Evolutionary conservation across 2,888 invertebrate genomes (phyloP), one percentile per base, ranked within the genome.

Genomic region (Ditula angustiorana): DNA sequence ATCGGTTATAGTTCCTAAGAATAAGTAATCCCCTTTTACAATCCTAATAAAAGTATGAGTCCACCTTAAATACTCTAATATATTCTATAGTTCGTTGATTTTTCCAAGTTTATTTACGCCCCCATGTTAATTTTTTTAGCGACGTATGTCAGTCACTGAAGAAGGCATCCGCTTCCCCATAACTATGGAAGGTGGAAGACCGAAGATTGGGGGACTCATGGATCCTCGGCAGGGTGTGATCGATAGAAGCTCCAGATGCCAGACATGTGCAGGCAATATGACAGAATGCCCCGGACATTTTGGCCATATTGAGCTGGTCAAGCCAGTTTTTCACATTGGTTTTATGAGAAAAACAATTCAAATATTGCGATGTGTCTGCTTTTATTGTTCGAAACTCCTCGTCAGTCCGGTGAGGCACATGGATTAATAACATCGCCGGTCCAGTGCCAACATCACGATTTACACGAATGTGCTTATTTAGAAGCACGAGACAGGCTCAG

Each of bases 261-360:
- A 98, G 85, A 99, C 99, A 0, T 99, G 99, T 85, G 98, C 99
- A 68, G 98, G 99, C 49, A 99, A 98, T 81, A 98, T 99, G 97
- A 97, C 98, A 0, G 99, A 99, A 87, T 99, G 99, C 85, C 99
- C 99, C 2, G 99, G 99, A 1, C 99, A 99, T 88, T 99, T 99
- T 92, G 99, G 99, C 2, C 99, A 99, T 86, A 97, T 99, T 77
- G 99, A 99, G 87, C 92, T 99, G 72, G 97, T 99, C 0, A 99
- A 99, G 86, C 99, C 99, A 19, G 99, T 99, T 0, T 99, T 98
- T 88, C 99, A 99, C 85, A 97, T 99, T 82, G 99, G 99, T 35
- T 99, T 99, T 81, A 94, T 99, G 56, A 98, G 98, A 33, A 99
- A 99, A 92, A 97, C 97, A 0, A 98, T 99, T 71, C 99, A 99